Base-by-base conservation (phyloP, 2,888 invertebrate genomes). In the Amorpha juglandis region DNA sequence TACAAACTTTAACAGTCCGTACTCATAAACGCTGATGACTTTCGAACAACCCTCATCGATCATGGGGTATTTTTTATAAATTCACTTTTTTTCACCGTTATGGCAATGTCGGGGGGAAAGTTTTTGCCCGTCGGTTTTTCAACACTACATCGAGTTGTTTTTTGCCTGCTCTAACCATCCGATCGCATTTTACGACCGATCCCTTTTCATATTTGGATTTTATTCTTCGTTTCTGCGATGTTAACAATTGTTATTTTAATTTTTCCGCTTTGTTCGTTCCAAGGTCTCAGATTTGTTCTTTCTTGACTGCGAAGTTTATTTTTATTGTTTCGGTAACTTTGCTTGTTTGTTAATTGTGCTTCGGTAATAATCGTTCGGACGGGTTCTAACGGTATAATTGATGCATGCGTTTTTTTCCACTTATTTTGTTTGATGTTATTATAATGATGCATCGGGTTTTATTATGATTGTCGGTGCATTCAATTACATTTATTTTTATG, bases 201-300 rank as follows among this genome's bases (percentile, higher is more conserved):
- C 78, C 78, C 74, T 81, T 82, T 75, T 78, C 74, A 75, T 70
- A 68, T 72, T 75, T 73, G 71, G 67, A 72, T 78, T 80, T 77
- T 76, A 76, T 77, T 76, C 75, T 70, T 64, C 72, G 70, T 73
- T 74, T 67, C 65, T 51, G 50, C 68, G 63, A 71, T 71, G 68
- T 69, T 66, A 69, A 12, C 68, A 69, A 74, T 74, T 74, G 75
- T 78, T 74, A 72, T 71, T 74, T 68, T 68, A 76, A 74, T 72
- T 62, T 63, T 64, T 64, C 14, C 19, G 64, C 53, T 63, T 65
- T 58, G 58, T 58, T 58, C 47, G 14, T 38, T 38, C 33, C 35
- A 65, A 55, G 53, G 53, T 64, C 16, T 47, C 6, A 16, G 2
- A 45, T 21, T 45, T n/a, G 51, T 45, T 35, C 33, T 45, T 64